These are phyloP conservation scores for Cybosia mesomella DNA, from an alignment of 2,888 invertebrate genomes.

Conservation along the genomic window DNA sequence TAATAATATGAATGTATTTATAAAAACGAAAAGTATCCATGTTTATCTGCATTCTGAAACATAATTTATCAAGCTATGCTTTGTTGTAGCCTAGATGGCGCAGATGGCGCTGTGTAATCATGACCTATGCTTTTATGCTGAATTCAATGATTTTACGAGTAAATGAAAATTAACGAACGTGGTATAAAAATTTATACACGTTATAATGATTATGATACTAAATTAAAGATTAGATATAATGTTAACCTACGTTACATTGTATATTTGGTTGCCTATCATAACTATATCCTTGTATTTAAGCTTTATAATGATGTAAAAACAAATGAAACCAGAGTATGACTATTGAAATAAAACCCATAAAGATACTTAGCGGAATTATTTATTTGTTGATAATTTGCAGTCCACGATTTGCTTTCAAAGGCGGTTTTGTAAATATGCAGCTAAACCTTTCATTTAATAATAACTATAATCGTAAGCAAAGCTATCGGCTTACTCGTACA, in stretches of 20 bases:
- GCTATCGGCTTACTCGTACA: not conserved
- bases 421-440: constrained; percentile 5
- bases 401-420: constrained; percentile 6
- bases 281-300: not conserved
- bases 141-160: not conserved
- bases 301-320: not conserved
- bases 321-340: not conserved
- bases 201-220: not conserved
- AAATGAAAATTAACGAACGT: not conserved
- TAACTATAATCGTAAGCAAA: constrained; percentile 12
- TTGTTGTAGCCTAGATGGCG: not conserved
- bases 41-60: not conserved
- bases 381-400: not conserved
- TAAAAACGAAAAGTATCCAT: too few relatives aligned
- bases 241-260: not conserved
- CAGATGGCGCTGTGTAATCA: not conserved
- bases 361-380: not conserved
- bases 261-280: not conserved
- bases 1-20: too few relatives aligned
- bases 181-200: not conserved
- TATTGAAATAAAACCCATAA: not conserved
- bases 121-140: too few relatives aligned
- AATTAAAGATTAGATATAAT: not conserved
- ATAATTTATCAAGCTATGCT: not conserved
- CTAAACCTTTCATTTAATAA: not conserved